These are phyloP conservation scores for Petrolisthes manimaculis DNA, from an alignment of 2,888 invertebrate genomes.

Conservation along the genomic window DNA sequence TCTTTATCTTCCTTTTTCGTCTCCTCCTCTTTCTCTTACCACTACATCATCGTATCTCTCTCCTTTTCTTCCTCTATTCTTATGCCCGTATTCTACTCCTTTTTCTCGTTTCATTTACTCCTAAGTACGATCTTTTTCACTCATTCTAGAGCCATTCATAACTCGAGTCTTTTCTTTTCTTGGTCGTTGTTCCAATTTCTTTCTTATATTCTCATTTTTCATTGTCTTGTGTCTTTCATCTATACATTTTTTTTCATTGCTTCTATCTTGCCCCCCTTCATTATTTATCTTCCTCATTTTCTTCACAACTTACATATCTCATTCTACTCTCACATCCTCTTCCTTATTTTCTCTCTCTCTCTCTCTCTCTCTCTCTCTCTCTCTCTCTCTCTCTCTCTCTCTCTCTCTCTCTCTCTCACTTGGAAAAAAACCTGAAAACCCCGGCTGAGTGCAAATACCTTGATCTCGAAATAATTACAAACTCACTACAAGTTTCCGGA, in stretches of 20 bases:
- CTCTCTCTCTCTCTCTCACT: neutral
- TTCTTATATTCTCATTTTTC: neutral
- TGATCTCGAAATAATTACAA: slow-evolving; percentile 41
- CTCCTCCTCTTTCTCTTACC: neutral
- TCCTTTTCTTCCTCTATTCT: neutral
- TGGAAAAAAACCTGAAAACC: slow-evolving; percentile 24
- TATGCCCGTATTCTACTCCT: neutral
- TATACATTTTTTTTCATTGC: neutral
- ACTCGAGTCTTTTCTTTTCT: neutral
- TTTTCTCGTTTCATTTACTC: neutral
- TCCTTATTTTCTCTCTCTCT: neutral
- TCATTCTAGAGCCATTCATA: neutral
- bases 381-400: neutral
- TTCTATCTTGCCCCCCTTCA: neutral
- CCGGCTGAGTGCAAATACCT: slow-evolving; percentile 45
- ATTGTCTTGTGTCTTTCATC: neutral
- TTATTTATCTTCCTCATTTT: neutral
- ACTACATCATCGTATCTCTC: neutral
- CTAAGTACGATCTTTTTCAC: neutral
- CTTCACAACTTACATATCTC: neutral
- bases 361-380: neutral
- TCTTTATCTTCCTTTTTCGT: neutral
- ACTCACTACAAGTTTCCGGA: neutral
- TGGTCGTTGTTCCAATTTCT: neutral
- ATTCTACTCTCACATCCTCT: neutral